These are phyloP conservation scores for Sitobion miscanthi DNA, from an alignment of 1,140 invertebrate species.

Conservation along the genomic window DNA sequence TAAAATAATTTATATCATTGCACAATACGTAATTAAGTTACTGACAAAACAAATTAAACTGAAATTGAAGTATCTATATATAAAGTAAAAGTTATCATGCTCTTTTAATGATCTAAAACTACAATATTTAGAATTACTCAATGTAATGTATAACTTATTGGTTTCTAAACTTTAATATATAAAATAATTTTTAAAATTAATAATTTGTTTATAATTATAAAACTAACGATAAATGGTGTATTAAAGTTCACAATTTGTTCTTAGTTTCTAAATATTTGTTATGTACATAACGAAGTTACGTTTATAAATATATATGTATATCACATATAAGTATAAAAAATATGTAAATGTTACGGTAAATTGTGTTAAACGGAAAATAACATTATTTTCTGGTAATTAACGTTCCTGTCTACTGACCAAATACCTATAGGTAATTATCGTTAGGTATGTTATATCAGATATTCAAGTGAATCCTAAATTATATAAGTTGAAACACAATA, in stretches of 20 bases:
- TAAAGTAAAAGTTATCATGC: not conserved
- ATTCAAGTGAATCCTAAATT: no score
- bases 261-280: not conserved
- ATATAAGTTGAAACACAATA: no score
- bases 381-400: not conserved
- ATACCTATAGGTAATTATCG: not conserved
- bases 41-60: not conserved
- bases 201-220: not conserved
- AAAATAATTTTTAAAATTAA: not conserved
- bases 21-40: not conserved
- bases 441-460: not conserved
- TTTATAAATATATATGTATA: constrained; percentile 25
- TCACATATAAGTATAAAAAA: not conserved
- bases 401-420: not conserved
- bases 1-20: not conserved
- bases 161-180: not conserved
- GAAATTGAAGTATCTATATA: not conserved
- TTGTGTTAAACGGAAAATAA: not conserved
- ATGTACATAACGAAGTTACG: constrained; percentile 18
- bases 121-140: not conserved
- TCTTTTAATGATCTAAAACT: not conserved
- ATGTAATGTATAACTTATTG: not conserved
- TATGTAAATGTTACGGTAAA: not conserved
- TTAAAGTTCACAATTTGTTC: not conserved
- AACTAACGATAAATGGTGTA: not conserved